phyloP scores from a whole-genome alignment of 23 tunicate species.

The Trididemnum clinides region DNA sequence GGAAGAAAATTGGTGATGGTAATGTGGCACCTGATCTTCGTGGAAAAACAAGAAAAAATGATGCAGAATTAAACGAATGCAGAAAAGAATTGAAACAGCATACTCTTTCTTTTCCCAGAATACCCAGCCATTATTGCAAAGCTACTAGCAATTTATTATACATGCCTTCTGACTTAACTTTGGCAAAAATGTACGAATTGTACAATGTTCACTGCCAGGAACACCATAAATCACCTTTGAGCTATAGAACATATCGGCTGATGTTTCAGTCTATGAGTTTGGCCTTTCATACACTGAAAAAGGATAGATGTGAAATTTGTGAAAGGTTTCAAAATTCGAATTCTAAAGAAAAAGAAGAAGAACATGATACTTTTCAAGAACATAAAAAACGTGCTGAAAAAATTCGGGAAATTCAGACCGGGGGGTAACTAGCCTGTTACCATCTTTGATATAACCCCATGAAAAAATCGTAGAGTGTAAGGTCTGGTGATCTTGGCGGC shows the following conservation, averaged over 20 bases:
- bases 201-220: background rate
- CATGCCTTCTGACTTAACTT: background rate
- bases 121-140: background rate
- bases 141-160: background rate
- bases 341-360: background rate
- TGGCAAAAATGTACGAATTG: background rate
- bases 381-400: no score
- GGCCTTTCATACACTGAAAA: background rate
- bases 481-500: no score
- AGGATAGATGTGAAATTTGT: conserved; percentile 17
- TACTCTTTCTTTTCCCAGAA: background rate
- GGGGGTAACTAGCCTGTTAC: no score
- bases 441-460: no score
- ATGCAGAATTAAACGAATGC: background rate
- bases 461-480: no score
- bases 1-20: background rate
- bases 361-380: no score
- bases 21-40: background rate
- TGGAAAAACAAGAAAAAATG: background rate
- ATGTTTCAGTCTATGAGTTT: background rate
- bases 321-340: background rate
- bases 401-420: no score
- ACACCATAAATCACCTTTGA: background rate
- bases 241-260: background rate
- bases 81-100: background rate